A percentile compares a stretch with the other conserved stretches of the same genome.
Evolutionary conservation across 37 sponge, comb jelly and placozoan species (phyloP).

Genomic region (Spongia lamella): DNA sequence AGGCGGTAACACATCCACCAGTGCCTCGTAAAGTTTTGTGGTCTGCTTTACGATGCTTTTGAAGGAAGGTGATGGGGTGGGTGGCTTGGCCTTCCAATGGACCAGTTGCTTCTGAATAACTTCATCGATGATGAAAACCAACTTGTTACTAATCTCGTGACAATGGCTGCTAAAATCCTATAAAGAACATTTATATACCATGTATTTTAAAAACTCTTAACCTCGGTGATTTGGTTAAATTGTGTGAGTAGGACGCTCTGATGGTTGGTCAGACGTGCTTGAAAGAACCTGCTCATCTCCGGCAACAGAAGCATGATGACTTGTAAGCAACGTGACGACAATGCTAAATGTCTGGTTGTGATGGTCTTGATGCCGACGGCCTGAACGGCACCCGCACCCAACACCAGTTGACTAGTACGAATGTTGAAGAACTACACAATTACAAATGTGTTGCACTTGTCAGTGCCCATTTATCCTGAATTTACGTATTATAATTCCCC

Average conservation of each 20-base stretch:
- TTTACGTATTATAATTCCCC: too few species aligned
- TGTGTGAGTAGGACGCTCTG: slow-evolving; percentile 74
- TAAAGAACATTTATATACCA: not conserved
- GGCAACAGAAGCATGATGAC: slow-evolving; percentile 74
- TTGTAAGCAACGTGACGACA: slow-evolving; percentile 77
- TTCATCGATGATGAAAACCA: slow-evolving; percentile 90
- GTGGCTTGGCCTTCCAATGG: slow-evolving; percentile 86
- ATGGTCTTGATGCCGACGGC: slow-evolving; percentile 92
- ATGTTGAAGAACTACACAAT: slow-evolving; percentile 79
- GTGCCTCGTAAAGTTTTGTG: slow-evolving; percentile 85
- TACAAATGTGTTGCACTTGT: not conserved
- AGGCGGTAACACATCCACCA: slow-evolving; percentile 75
- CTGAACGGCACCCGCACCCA: slow-evolving; percentile 90
- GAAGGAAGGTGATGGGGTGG: slow-evolving; percentile 81
- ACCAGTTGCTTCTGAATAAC: slow-evolving; percentile 68
- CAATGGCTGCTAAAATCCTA: slow-evolving; percentile 83
- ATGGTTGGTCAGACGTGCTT: slow-evolving; percentile 46
- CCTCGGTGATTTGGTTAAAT: slow-evolving; percentile 68
- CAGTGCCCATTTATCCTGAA: not conserved
- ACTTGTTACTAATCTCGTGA: slow-evolving; percentile 73
- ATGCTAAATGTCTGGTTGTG: slow-evolving; percentile 90
- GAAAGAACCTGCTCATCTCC: slow-evolving; percentile 65
- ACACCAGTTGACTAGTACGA: slow-evolving; percentile 83
- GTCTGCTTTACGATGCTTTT: slow-evolving; percentile 79
- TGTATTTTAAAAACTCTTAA: not conserved